Evolutionary conservation across 2,797 vertebrate species (phyloP).

Genomic region (Rousettus madagascariensis): DNA sequence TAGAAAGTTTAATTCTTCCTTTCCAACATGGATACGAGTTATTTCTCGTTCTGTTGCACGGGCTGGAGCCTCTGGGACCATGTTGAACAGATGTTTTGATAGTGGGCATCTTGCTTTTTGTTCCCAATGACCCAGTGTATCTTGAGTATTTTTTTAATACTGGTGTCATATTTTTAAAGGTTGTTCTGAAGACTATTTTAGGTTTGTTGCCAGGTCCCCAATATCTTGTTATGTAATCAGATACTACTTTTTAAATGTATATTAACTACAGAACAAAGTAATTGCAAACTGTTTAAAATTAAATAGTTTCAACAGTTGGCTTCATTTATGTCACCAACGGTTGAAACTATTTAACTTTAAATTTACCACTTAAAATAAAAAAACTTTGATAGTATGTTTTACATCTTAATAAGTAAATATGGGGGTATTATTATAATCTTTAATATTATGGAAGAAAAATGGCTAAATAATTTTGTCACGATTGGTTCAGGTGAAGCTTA

Average conservation of each 20-base stretch:
- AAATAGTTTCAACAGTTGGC: background rate
- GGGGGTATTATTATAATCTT: background rate
- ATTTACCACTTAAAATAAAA: background rate
- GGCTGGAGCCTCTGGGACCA: background rate
- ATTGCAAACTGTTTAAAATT: background rate
- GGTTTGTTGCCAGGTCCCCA: background rate
- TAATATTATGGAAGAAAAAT: background rate
- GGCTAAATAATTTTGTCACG: background rate
- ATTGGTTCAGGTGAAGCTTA: background rate
- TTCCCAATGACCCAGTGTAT: background rate
- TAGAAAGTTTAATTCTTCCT: background rate
- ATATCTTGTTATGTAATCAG: background rate
- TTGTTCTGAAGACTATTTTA: background rate
- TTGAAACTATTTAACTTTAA: background rate
- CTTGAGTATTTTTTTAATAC: background rate
- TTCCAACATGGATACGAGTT: background rate
- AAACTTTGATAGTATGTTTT: background rate
- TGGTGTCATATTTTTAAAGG: background rate
- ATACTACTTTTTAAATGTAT: background rate
- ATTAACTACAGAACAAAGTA: background rate
- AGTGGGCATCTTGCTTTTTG: background rate
- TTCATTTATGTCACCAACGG: background rate
- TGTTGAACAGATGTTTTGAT: background rate
- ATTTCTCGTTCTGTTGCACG: background rate
- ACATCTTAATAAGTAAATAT: background rate